phyloP scores from a whole-genome alignment of 2,113 vertebrate genomes.

The Philantomba maxwellii region DNA sequence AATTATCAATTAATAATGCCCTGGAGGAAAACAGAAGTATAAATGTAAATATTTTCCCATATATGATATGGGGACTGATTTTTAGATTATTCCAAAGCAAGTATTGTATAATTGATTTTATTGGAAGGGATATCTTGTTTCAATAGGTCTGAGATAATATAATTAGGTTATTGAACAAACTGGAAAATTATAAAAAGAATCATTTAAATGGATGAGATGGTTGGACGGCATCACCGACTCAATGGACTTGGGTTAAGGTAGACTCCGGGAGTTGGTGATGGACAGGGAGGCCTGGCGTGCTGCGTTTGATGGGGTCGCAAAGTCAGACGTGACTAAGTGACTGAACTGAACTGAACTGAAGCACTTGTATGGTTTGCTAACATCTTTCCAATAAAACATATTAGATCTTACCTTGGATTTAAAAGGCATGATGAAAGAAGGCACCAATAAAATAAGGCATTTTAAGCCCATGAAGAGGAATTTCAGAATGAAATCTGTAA shows the following conservation, averaged over 20 bases:
- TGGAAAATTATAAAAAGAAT: constrained; percentile 12
- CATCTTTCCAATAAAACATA: constrained; percentile 8
- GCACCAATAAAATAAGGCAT: constrained; percentile 94
- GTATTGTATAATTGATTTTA: constrained; percentile 26
- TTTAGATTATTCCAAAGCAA: constrained; percentile 37
- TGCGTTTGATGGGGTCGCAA: background rate
- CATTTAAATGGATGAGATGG: background rate
- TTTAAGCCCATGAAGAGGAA: constrained; percentile 95
- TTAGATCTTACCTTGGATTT: constrained; percentile 88
- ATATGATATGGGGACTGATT: background rate
- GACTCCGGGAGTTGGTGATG: background rate
- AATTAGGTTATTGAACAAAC: constrained; percentile 16
- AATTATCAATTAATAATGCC: background rate
- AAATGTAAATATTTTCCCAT: background rate
- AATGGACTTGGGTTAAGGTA: background rate
- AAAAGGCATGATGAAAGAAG: constrained; percentile 87
- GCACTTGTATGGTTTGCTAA: background rate
- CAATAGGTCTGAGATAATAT: background rate
- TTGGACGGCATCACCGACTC: background rate
- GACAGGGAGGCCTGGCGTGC: background rate
- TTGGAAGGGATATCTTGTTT: background rate
- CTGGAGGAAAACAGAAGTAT: background rate
- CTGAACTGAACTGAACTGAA: background rate
- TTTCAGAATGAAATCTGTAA: constrained; percentile 94
- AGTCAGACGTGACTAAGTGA: background rate